These are phyloP conservation scores for Rutpela maculata DNA, from an alignment of 2,888 invertebrate species.

Conservation along the genomic window DNA sequence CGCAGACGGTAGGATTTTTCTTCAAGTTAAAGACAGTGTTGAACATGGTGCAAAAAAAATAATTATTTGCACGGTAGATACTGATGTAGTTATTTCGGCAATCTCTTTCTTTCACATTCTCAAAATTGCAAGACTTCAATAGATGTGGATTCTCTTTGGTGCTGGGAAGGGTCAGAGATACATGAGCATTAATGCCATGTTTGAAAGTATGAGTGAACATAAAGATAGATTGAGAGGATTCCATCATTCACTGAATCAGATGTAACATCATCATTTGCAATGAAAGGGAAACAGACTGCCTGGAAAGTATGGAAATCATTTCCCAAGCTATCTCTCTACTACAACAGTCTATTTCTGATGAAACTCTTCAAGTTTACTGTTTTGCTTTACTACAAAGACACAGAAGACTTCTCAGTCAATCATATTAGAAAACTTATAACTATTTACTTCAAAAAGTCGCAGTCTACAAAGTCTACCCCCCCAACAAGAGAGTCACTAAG, in stretches of 20 bases:
- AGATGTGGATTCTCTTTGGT: no score
- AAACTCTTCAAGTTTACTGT: neutral
- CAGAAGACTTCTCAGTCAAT: neutral
- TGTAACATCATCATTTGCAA: neutral
- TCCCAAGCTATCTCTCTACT: neutral
- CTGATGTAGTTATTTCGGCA: neutral
- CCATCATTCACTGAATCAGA: neutral
- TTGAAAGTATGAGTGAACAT: neutral
- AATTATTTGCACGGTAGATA: neutral
- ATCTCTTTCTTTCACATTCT: no score
- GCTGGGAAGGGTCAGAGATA: no score
- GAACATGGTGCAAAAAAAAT: neutral
- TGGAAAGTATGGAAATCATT: neutral
- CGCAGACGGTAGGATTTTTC: no score
- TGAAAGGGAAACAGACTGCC: neutral
- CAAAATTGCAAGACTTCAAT: no score
- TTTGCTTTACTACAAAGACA: neutral
- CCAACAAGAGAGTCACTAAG: no score
- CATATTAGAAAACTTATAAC: no score
- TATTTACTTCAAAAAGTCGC: neutral
- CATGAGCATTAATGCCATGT: no score
- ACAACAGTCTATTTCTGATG: neutral
- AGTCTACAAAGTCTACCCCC: neutral
- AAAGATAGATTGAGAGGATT: neutral
- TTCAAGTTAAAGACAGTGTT: no score